A percentile compares a stretch with the other conserved stretches of the same genome.
Conservation (phyloP, 2,888 invertebrate species). For the Diarsia dahlii region DNA sequence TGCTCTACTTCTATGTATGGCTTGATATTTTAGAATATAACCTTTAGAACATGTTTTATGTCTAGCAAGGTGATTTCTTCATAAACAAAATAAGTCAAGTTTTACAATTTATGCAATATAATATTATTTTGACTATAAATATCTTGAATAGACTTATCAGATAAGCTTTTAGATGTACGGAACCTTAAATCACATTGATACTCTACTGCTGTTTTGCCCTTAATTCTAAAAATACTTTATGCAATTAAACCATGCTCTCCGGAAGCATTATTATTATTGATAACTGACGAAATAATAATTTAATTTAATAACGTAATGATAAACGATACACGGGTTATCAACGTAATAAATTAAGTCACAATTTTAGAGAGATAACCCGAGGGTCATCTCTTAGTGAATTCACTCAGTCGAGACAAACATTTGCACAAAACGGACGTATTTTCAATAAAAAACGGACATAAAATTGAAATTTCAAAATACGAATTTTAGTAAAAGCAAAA, state of each 20-base stretch:
- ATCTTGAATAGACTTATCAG: background rate
- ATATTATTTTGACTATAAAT: background rate
- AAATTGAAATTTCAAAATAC: slow-evolving; percentile 33
- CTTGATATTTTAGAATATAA: background rate
- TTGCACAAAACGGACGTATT: slow-evolving; percentile 66
- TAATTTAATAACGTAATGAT: slow-evolving; percentile 47
- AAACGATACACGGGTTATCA: slow-evolving; percentile 56
- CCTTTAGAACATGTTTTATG: background rate
- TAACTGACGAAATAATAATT: slow-evolving; percentile 52
- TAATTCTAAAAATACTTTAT: background rate
- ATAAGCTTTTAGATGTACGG: background rate
- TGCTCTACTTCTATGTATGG: slow-evolving; percentile 1
- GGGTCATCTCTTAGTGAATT: slow-evolving; percentile 51
- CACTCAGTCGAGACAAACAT: slow-evolving; percentile 61
- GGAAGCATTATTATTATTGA: slow-evolving; percentile 40
- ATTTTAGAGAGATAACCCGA: slow-evolving; percentile 67
- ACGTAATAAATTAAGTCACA: slow-evolving; percentile 59
- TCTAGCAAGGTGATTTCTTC: background rate
- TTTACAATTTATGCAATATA: background rate
- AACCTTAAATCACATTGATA: slow-evolving; percentile 48
- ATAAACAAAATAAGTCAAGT: background rate
- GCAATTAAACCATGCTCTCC: background rate
- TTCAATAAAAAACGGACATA: slow-evolving; percentile 30
- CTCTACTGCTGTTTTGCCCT: slow-evolving; percentile 9
- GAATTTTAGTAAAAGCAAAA: slow-evolving; percentile 68